phyloP scores from a whole-genome alignment of 2,888 invertebrate genomes.

The Nemapogon koenigi region DNA sequence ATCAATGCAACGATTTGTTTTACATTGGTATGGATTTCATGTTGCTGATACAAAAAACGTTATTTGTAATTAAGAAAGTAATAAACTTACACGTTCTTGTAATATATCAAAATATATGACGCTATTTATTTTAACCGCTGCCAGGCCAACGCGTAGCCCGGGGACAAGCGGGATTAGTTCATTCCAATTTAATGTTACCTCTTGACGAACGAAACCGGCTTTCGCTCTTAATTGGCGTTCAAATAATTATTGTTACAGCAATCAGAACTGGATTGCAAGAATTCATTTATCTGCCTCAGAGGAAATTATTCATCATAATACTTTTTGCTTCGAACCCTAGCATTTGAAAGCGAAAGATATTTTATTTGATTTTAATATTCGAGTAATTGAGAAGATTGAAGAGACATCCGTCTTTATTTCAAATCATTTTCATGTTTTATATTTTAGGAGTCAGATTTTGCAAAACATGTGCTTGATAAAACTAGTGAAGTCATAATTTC shows the following conservation, averaged over 20 bases:
- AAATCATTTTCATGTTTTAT: too few relatives aligned
- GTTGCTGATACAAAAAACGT: too few relatives aligned
- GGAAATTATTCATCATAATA: not conserved
- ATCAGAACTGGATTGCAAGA: slow-evolving; percentile 8
- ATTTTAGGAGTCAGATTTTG: too few relatives aligned
- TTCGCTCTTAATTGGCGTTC: slow-evolving; percentile 8
- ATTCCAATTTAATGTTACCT: slow-evolving; percentile 8
- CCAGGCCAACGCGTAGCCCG: slow-evolving; percentile 23
- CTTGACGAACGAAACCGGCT: slow-evolving; percentile 7
- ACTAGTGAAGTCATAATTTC: too few relatives aligned
- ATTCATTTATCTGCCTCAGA: slow-evolving; percentile 1
- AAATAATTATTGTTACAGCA: slow-evolving; percentile 6
- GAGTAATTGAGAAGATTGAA: too few relatives aligned
- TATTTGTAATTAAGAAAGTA: slow-evolving; percentile 25
- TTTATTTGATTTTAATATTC: too few relatives aligned
- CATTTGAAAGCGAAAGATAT: too few relatives aligned
- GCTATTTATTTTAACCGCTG: slow-evolving; percentile 41
- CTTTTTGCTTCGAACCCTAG: not conserved
- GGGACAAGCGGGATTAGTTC: slow-evolving; percentile 18
- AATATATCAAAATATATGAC: slow-evolving; percentile 27
- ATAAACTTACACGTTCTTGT: slow-evolving; percentile 36
- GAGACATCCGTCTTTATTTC: too few relatives aligned
- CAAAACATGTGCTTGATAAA: too few relatives aligned
- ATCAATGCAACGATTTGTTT: too few relatives aligned
- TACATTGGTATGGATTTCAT: too few relatives aligned